Evolutionary conservation across 2,797 vertebrate species (phyloP), one percentile per base, ranked within the genome.

Genomic region (Anguilla megastoma): DNA sequence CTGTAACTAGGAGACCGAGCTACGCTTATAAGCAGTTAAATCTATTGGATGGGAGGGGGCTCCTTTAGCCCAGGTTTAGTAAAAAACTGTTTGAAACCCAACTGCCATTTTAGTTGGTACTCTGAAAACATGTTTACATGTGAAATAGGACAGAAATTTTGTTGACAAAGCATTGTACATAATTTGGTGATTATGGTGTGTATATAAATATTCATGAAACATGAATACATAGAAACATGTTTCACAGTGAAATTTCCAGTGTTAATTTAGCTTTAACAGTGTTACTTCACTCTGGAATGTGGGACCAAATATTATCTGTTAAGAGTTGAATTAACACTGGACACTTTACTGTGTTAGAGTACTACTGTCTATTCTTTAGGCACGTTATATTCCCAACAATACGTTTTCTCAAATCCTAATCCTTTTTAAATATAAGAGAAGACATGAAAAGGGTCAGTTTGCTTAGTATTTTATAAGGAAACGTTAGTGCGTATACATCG

Each of bases 1-100:
- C 71, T 50, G 30, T 82, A 86, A 83, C 56, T 84, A 88, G 76
- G 48, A 10, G 36, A 48, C 56, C 24, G 60, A 30, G 52, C 14
- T 41, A 24, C 41, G 54, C 71, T 14, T 21, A 82, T 45, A 76
- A 76, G 52, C 54, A 63, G 16, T 45, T 36, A 30, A 45, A 27
- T 56, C 10, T 36, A 1, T 76, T 30, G 30, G 33, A 30, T 6
- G 12, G 66, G 24, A 2, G 3, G 5, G 14, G 0, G 54, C 21
- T 24, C 56, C 33, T 48, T 83, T 54, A 18, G 54, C 79, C 76
- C 7, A 69, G 85, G 9, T 48, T 50, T 36, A 27, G 10, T 50
- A 66, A n/a, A 50, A 58, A 30, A 50, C 58, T 24, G 63, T 71
- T 24, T 69, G 14, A 21, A 56, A 71, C 63, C 24, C 36, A 24